These are phyloP conservation scores for Chitala chitala DNA, from an alignment of 2,113 vertebrate genomes.

Conservation along the genomic window DNA sequence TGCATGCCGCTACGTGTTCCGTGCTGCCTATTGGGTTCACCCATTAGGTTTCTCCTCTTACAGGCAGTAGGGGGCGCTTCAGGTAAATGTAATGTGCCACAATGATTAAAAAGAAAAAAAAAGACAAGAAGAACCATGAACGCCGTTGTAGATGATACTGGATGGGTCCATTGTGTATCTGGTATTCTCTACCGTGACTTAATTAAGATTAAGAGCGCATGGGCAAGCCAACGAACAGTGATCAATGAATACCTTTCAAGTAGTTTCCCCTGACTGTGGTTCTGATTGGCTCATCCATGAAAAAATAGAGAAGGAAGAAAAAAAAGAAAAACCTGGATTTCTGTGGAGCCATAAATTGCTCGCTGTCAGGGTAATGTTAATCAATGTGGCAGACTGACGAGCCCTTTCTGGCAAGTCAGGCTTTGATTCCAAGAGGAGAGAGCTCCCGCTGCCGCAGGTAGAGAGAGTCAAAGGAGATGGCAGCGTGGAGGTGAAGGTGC, in stretches of 20 bases:
- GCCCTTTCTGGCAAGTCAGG: constrained; percentile 40
- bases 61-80: background rate
- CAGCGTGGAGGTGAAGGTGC: background rate
- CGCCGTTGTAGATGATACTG: background rate
- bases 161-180: no score
- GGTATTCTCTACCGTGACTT: constrained; percentile 25
- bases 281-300: constrained; percentile 44
- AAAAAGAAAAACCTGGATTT: constrained; percentile 42
- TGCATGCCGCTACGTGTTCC: no score
- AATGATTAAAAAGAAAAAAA: background rate
- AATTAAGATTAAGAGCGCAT: constrained; percentile 38
- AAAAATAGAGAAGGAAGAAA: constrained; percentile 31
- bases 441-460: constrained; percentile 36
- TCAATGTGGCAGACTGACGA: constrained; percentile 60
- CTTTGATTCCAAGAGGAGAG: constrained; percentile 49
- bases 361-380: constrained; percentile 59
- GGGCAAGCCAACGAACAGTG: constrained; percentile 29
- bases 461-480: background rate
- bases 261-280: constrained; percentile 5
- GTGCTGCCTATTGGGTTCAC: no score
- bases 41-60: background rate
- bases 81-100: background rate
- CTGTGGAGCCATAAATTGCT: constrained; percentile 54
- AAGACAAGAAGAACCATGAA: background rate
- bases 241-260: constrained; percentile 36